phyloP scores from a whole-genome alignment of 2,797 vertebrate genomes.

The Xyrichtys novacula region DNA sequence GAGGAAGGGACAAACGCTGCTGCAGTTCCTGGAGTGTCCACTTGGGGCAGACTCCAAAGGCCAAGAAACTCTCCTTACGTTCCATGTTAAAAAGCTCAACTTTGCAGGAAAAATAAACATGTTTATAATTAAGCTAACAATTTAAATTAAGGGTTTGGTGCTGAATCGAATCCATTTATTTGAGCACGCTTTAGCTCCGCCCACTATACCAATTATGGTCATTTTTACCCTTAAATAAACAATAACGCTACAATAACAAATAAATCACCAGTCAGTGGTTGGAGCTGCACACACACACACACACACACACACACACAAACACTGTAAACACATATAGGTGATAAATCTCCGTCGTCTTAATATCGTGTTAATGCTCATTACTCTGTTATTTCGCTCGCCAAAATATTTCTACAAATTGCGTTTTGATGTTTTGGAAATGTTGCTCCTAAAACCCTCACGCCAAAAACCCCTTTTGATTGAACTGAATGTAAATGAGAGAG shows the following conservation, averaged over 20 bases:
- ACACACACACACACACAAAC: too few relatives aligned
- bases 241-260: neutral
- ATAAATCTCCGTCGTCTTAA: neutral
- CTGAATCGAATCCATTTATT: too few relatives aligned
- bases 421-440: neutral
- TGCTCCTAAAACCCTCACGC: neutral
- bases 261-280: too few relatives aligned
- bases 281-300: too few relatives aligned
- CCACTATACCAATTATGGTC: neutral
- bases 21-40: too few relatives aligned
- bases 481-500: constrained; percentile 19
- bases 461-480: neutral
- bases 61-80: too few relatives aligned
- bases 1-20: constrained; percentile 18
- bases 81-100: too few relatives aligned
- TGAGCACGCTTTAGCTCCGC: neutral
- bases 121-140: too few relatives aligned
- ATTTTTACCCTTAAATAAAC: neutral
- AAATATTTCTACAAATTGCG: neutral
- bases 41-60: too few relatives aligned
- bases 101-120: neutral
- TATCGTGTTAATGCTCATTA: neutral
- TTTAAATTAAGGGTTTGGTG: too few relatives aligned
- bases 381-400: neutral
- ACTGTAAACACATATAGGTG: neutral